Percentiles rank a stretch among this genome's conserved stretches.
phyloP scores from a whole-genome alignment of 2,888 invertebrate genomes.

The Ormyrus pomaceus region DNA sequence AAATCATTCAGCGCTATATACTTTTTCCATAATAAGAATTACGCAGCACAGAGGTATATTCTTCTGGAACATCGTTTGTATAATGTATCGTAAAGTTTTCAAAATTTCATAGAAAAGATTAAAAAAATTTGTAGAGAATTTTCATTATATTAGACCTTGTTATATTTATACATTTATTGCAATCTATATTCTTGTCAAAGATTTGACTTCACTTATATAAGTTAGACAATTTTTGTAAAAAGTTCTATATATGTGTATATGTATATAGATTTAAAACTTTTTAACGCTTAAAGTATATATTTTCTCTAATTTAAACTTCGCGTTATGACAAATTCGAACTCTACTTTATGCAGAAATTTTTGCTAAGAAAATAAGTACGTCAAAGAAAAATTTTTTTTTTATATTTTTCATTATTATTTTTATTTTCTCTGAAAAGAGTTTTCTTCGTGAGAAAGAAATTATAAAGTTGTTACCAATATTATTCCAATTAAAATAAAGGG shows the following conservation, averaged over 20 bases:
- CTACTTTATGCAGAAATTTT: too few species aligned
- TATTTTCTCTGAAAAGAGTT: too few species aligned
- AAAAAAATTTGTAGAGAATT: conserved; percentile 46
- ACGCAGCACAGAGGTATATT: conserved; percentile 2
- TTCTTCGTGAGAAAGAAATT: too few species aligned
- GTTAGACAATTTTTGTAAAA: conserved; percentile 28
- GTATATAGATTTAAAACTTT: conserved; percentile 9
- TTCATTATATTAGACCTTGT: conserved; percentile 8
- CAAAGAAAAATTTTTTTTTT: too few species aligned
- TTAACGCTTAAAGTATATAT: conserved; percentile 1
- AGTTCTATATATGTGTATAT: conserved; percentile 8
- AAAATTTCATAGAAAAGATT: conserved; percentile 50
- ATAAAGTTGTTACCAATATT: too few species aligned
- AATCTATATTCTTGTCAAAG: conserved; percentile 16
- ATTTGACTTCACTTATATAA: conserved; percentile 15
- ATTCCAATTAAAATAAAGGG: too few species aligned
- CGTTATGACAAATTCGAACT: conserved; percentile 1
- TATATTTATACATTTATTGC: conserved; percentile 4
- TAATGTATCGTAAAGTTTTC: conserved; percentile 45
- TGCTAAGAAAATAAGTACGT: too few species aligned
- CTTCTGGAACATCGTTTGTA: conserved; percentile 31
- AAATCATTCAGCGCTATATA: neutral
- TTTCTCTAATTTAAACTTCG: neutral
- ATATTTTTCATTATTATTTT: too few species aligned
- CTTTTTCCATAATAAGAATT: conserved; percentile 9